A percentile compares a stretch with the other conserved stretches of the same genome.
Conservation (phyloP, 2,797 vertebrate genomes). For the Acropternis orthonyx region DNA sequence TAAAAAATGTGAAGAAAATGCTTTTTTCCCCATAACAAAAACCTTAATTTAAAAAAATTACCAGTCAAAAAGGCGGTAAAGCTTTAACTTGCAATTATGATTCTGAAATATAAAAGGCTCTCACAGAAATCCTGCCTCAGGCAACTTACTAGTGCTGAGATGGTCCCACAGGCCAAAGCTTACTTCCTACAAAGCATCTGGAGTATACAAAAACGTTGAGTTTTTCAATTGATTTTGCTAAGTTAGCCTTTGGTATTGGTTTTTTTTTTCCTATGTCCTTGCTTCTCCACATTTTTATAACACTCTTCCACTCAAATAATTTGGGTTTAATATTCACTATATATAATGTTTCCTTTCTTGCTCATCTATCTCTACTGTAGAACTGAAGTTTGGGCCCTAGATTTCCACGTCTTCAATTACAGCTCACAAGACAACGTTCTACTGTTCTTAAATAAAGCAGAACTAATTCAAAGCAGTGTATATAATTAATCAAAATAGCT, state of each 20-base stretch:
- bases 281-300: neutral
- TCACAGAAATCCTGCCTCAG: neutral
- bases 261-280: neutral
- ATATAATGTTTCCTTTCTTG: constrained; percentile 6
- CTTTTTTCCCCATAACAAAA: neutral
- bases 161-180: neutral
- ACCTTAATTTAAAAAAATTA: neutral
- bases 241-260: neutral
- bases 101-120: neutral
- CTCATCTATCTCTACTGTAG: neutral
- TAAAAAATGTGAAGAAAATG: neutral
- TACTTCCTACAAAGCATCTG: neutral
- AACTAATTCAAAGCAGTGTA: constrained; percentile 32
- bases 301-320: neutral
- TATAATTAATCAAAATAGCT: constrained; percentile 60
- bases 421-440: constrained; percentile 25
- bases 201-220: neutral
- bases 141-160: neutral
- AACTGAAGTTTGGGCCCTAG: neutral
- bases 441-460: constrained; percentile 53
- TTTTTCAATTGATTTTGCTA: neutral
- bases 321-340: neutral
- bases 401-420: constrained; percentile 38
- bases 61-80: neutral
- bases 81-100: neutral